Conservation (phyloP, 2,797 vertebrate genomes). For the Pachyuromys duprasi region DNA sequence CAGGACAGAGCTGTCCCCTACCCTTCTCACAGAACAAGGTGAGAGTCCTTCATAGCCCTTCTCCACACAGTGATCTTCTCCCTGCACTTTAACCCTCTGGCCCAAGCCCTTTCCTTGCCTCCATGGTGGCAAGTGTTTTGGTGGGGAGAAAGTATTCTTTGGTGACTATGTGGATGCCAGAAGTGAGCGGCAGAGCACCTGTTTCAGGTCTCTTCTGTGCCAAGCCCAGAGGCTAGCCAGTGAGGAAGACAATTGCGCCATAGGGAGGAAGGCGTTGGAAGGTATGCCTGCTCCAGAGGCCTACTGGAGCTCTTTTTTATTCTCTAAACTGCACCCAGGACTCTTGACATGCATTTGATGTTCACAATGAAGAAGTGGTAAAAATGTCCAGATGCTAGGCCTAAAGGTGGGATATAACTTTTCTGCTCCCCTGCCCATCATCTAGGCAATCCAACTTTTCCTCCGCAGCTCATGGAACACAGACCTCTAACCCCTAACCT, state of each 20-base stretch:
- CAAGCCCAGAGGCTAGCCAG: not conserved
- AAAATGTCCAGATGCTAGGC: not conserved
- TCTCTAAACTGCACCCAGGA: not conserved
- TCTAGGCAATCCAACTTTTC: not conserved
- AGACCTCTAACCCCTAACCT: not conserved
- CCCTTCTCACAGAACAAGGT: not conserved
- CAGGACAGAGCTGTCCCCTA: not conserved
- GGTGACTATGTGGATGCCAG: not conserved
- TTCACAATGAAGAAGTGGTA: not conserved
- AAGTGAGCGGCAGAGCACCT: not conserved
- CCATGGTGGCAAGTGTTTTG: not conserved
- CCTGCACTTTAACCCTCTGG: not conserved
- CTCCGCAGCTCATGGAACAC: not conserved
- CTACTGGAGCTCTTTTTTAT: not conserved
- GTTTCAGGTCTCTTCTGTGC: not conserved
- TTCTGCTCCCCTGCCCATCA: not conserved
- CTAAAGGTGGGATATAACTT: not conserved
- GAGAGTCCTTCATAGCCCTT: no score
- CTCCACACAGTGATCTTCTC: not conserved
- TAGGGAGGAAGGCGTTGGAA: fast-evolving
- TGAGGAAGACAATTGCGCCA: not conserved
- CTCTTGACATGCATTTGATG: not conserved
- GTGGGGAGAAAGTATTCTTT: not conserved
- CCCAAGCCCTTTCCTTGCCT: not conserved
- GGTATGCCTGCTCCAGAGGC: not conserved